phyloP scores from a whole-genome alignment of 2,888 invertebrate genomes.

The Eupithecia exiguata region DNA sequence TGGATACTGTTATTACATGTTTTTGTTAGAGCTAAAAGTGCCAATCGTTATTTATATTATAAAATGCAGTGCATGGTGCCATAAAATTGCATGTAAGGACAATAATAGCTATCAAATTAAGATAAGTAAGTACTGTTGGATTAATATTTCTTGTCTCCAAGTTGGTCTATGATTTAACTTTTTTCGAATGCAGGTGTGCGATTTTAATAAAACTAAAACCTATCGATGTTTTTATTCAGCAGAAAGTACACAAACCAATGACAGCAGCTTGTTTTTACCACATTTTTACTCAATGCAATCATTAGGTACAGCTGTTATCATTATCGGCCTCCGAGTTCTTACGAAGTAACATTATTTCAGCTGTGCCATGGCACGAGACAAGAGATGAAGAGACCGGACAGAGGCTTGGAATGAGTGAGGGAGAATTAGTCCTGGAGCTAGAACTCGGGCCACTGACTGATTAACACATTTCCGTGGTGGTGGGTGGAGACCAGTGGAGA shows the following conservation, averaged over 20 bases:
- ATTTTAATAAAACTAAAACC: constrained; percentile 44
- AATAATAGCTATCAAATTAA: constrained; percentile 35
- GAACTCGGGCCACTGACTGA: too few relatives aligned
- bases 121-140: constrained; percentile 17
- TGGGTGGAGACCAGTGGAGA: too few relatives aligned
- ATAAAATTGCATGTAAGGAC: constrained; percentile 24
- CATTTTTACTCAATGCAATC: too few relatives aligned
- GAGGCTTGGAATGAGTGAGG: too few relatives aligned
- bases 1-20: not conserved
- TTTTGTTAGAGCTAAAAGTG: not conserved
- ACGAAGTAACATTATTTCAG: too few relatives aligned
- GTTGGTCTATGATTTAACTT: constrained; percentile 47
- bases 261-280: too few relatives aligned
- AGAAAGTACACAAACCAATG: not conserved
- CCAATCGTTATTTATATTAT: constrained; percentile 1
- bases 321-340: too few relatives aligned
- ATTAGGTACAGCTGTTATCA: too few relatives aligned
- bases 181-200: constrained; percentile 45
- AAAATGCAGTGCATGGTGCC: constrained; percentile 25
- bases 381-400: too few relatives aligned
- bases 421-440: too few relatives aligned
- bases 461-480: too few relatives aligned
- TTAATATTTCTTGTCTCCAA: constrained; percentile 41
- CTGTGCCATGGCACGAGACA: too few relatives aligned
- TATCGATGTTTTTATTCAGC: not conserved